A percentile compares a stretch with the other conserved stretches of the same genome.
phyloP scores from a whole-genome alignment of 2,888 invertebrate species.

The Tachina grossa region DNA sequence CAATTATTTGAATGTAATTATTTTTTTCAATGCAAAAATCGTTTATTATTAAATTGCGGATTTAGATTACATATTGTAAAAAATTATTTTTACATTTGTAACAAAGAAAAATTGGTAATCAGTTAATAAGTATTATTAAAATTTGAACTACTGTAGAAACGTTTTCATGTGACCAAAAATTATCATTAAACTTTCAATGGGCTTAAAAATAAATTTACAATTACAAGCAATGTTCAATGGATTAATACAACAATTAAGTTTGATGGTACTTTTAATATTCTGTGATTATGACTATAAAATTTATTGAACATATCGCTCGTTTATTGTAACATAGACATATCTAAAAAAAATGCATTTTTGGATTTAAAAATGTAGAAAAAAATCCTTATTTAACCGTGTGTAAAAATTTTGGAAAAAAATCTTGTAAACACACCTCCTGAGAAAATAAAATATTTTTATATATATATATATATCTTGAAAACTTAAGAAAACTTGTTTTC shows the following conservation, averaged over 20 bases:
- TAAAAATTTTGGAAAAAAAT: too few species aligned
- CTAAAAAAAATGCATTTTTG: too few species aligned
- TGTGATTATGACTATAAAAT: not conserved
- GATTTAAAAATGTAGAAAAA: too few species aligned
- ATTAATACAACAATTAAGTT: not conserved
- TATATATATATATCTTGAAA: too few species aligned
- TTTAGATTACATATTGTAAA: not conserved
- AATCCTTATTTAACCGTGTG: too few species aligned
- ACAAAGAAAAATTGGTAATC: not conserved
- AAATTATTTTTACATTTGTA: not conserved
- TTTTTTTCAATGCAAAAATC: too few species aligned
- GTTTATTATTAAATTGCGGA: not conserved
- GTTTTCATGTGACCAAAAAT: constrained; percentile 7
- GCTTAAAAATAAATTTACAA: constrained; percentile 4
- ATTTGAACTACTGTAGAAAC: not conserved
- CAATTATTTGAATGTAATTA: too few species aligned
- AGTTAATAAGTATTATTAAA: not conserved
- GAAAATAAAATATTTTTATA: too few species aligned
- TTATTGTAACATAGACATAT: too few species aligned
- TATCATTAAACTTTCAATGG: not conserved
- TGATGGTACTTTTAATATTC: not conserved
- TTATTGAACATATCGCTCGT: not conserved
- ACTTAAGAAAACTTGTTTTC: too few species aligned
- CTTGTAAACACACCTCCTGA: too few species aligned
- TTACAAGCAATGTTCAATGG: not conserved